phyloP scores from a whole-genome alignment of 2,113 vertebrate genomes.

The Peromyscus californicus region DNA sequence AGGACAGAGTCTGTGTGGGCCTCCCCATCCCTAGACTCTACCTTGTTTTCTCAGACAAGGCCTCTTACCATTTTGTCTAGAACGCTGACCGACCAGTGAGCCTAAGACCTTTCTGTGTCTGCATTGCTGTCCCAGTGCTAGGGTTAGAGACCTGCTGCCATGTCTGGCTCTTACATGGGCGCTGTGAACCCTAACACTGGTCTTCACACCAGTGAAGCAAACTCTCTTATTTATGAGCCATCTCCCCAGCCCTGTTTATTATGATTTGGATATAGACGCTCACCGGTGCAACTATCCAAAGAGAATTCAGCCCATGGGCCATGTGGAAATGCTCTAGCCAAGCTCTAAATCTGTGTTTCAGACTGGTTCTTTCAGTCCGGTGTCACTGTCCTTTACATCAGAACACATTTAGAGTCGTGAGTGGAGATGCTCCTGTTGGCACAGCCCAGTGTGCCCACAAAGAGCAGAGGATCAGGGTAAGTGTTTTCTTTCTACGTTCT shows the following conservation, averaged over 20 bases:
- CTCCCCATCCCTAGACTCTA: not conserved
- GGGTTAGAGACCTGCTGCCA: not conserved
- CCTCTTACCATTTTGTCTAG: not conserved
- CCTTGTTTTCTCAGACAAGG: not conserved
- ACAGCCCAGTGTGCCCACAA: not conserved
- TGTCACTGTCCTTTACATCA: not conserved
- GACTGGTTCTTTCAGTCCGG: not conserved
- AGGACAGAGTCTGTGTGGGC: not conserved
- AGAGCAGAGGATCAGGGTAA: not conserved
- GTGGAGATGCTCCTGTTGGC: not conserved
- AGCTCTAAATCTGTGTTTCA: not conserved
- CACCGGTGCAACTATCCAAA: constrained; percentile 56
- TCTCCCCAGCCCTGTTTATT: not conserved
- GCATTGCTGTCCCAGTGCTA: not conserved
- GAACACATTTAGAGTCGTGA: not conserved
- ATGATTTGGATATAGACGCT: constrained; percentile 5
- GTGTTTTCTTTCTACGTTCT: constrained; percentile 36
- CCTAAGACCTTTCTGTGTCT: not conserved
- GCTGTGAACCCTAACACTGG: not conserved
- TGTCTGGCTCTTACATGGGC: not conserved
- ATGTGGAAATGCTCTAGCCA: constrained; percentile 41
- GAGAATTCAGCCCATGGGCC: not conserved
- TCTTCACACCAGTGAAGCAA: not conserved
- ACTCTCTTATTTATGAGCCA: not conserved
- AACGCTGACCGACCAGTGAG: not conserved